Evolutionary conservation across 2,797 vertebrate genomes (phyloP).

Genomic region (Arnoldichthys spilopterus): DNA sequence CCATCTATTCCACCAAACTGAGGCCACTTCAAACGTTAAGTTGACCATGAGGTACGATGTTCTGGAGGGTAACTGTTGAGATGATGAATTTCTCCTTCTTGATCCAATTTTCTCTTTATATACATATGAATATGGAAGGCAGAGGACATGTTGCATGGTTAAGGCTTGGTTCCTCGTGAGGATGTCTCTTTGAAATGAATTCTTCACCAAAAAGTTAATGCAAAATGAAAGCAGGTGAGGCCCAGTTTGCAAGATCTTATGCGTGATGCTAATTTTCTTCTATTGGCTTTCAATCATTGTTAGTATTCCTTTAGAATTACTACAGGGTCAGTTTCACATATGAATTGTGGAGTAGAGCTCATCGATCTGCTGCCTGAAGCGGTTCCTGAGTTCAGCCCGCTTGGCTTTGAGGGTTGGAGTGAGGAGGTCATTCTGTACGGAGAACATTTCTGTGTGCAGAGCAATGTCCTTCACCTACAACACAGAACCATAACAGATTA

Average conservation of each 20-base stretch:
- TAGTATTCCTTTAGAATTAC: slow-evolving; percentile 6
- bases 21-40: neutral
- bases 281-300: neutral
- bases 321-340: slow-evolving; percentile 66
- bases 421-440: slow-evolving; percentile 88
- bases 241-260: neutral
- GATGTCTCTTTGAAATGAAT: neutral
- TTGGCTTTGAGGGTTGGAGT: slow-evolving; percentile 96
- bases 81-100: neutral
- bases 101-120: neutral
- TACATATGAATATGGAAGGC: slow-evolving; percentile 17
- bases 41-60: slow-evolving; percentile 5
- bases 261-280: neutral
- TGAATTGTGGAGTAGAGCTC: slow-evolving; percentile 86
- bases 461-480: slow-evolving; percentile 86
- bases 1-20: slow-evolving; percentile 17
- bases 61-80: neutral
- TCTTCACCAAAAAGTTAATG: neutral
- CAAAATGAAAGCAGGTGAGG: neutral
- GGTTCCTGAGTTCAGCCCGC: slow-evolving; percentile 83
- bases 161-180: slow-evolving; percentile 10
- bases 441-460: slow-evolving; percentile 87
- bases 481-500: neutral
- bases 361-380: slow-evolving; percentile 87
- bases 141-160: neutral